Base-by-base conservation (phyloP, 1,140 invertebrate species). In the Oedothorax gibbosus region DNA sequence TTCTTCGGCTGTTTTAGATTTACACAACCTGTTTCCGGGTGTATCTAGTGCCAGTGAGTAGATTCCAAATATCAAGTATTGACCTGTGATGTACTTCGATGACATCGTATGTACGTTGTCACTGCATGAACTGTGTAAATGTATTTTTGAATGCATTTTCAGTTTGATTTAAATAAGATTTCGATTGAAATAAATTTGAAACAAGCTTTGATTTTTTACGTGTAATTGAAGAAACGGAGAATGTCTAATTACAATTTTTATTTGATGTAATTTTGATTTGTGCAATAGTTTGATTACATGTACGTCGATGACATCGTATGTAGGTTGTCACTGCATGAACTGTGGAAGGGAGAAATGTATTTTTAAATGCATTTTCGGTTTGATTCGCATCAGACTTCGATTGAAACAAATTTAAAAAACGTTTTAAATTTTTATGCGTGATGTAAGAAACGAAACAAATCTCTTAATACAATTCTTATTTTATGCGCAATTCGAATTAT, bases 41-140 rank as follows among this genome's bases (percentile, higher is more conserved):
- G 60, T 35, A 35, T 77, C 75, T 77, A 15, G 35, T 51, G 75
- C 64, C 75, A 77, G 56, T 50, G 20, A 60, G 35, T 77, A 77
- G 35, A n/a, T n/a, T n/a, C n/a, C n/a, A n/a, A n/a, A n/a, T 35
- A 35, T 35, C 35, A 35, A 35, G 35, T 35, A 35, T 35, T 35
- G 35, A 35, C 35, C 35, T 35, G 35, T 35, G 35, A 35, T 35
- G 35, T 35, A 35, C 35, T 35, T 35, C 35, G 35, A 35, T 35
- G 35, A 35, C 35, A 35, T 35, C 35, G 35, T 35, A 35, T 35
- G 35, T 35, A 35, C 2, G 35, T 5, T 35, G 35, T 5, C 35
- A 35, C 9, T 11, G 5, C n/a, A 60, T 60, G n/a, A 60, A n/a
- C 12, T 60, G 57, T 14, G n/a, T 0, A 14, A n/a, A 18, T 20